Conservation (phyloP, 2,113 vertebrate genomes). For the Notothenia rossii region DNA sequence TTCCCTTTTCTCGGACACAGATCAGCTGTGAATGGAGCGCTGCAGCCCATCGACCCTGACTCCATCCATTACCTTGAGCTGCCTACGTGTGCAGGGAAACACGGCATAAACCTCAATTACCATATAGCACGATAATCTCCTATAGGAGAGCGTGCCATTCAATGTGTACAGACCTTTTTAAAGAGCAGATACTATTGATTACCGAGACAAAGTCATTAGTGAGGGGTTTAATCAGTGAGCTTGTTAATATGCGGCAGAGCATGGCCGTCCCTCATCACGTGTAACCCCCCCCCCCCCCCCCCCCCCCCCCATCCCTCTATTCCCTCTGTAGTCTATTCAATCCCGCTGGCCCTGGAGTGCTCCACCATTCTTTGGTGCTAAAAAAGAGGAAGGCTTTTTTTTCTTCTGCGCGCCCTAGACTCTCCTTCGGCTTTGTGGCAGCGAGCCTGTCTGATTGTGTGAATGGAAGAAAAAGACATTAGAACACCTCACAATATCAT, state of each 20-base stretch:
- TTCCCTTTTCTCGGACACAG: conserved; percentile 26
- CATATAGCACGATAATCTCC: conserved; percentile 48
- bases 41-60: conserved; percentile 41
- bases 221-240: conserved; percentile 79
- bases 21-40: conserved; percentile 45
- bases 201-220: conserved; percentile 81
- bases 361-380: conserved; percentile 72
- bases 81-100: conserved; percentile 46
- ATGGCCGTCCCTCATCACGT: conserved; percentile 68
- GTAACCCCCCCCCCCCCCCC: conserved; percentile 37
- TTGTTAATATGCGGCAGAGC: conserved; percentile 79
- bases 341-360: conserved; percentile 72
- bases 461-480: conserved; percentile 54
- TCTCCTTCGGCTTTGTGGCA: conserved; percentile 65
- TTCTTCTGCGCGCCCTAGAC: conserved; percentile 77
- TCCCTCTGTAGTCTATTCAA: conserved; percentile 78
- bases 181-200: conserved; percentile 82
- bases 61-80: conserved; percentile 60
- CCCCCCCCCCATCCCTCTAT: conserved; percentile 19
- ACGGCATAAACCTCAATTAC: conserved; percentile 59
- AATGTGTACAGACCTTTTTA: conserved; percentile 70
- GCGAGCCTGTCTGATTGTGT: conserved; percentile 44
- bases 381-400: conserved; percentile 74
- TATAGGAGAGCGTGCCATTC: conserved; percentile 47
- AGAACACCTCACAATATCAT: conserved; percentile 47